Evolutionary conservation across 2,888 invertebrate species (phyloP).

Genomic region (Synergus umbraculus): DNA sequence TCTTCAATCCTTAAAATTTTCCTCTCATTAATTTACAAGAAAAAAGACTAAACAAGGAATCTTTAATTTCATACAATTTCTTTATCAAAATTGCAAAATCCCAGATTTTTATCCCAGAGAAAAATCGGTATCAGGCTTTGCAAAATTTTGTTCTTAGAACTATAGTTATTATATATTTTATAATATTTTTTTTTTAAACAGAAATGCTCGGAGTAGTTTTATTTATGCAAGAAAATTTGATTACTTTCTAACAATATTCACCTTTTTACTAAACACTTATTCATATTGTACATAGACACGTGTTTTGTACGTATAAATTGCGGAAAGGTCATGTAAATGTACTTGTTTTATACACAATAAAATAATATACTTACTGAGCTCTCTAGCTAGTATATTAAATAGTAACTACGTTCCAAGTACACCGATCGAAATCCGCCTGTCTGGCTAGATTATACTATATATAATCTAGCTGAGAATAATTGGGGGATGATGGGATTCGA

Average conservation of each 20-base stretch:
- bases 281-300: not conserved
- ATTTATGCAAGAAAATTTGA: not conserved
- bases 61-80: no score
- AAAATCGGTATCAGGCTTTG: no score
- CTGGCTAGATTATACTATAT: not conserved
- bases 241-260: not conserved
- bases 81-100: no score
- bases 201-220: not conserved
- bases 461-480: constrained; percentile 12
- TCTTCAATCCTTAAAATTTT: no score
- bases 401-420: constrained; percentile 17
- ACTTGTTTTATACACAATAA: constrained; percentile 7
- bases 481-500: not conserved
- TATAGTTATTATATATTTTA: no score
- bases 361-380: not conserved
- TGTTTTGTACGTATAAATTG: not conserved
- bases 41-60: not conserved
- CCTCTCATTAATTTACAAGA: no score
- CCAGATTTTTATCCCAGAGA: no score
- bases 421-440: constrained; percentile 7
- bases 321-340: not conserved
- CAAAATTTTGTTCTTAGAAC: no score
- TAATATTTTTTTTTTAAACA: no score
- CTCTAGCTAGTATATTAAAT: constrained; percentile 6
- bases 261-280: not conserved